Conservation (phyloP, 2,113 vertebrate species). For the Stegastes partitus region DNA sequence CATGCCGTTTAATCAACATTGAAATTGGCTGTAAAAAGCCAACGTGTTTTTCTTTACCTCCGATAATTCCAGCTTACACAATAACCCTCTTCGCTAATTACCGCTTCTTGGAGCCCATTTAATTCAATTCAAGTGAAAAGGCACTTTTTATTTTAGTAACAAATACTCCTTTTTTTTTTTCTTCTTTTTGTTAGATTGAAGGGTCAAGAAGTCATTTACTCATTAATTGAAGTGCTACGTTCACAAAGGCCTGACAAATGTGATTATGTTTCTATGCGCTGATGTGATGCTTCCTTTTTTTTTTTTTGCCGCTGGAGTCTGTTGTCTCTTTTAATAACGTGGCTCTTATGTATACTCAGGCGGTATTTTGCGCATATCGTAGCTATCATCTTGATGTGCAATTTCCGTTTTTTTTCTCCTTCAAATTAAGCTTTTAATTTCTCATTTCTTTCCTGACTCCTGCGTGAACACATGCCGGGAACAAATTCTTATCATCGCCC, state of each 20-base stretch:
- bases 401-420: background rate
- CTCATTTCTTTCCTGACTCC: too few relatives aligned
- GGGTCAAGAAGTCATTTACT: background rate
- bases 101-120: constrained; percentile 4
- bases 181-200: background rate
- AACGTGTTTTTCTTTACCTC: constrained; percentile 21
- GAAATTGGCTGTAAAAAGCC: background rate
- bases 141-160: background rate
- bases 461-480: too few relatives aligned
- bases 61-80: background rate
- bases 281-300: background rate
- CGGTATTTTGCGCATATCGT: background rate
- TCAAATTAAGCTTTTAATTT: too few relatives aligned
- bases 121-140: constrained; percentile 2
- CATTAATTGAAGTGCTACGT: background rate
- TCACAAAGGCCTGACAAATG: constrained; percentile 2
- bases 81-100: constrained; percentile 3
- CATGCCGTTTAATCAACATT: constrained; percentile 1
- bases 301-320: background rate
- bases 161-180: background rate
- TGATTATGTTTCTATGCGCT: background rate
- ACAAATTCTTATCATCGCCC: background rate
- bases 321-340: background rate
- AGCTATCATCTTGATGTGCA: background rate
- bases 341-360: background rate